Conservation (phyloP, 2,113 vertebrate genomes). For the Mobula birostris region DNA sequence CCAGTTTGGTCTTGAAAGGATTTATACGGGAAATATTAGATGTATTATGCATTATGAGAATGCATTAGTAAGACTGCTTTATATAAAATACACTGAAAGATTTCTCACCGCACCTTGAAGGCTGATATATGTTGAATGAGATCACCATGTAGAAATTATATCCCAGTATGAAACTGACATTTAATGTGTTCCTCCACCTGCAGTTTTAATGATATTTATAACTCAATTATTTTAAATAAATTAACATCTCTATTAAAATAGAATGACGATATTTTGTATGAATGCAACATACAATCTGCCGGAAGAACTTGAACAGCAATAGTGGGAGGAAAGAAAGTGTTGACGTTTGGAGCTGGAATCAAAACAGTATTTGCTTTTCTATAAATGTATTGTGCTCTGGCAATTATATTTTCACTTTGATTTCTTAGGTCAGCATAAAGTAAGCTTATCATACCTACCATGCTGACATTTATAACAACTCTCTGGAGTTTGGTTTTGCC, state of each 20-base stretch:
- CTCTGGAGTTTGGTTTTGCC: neutral
- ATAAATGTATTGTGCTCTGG: neutral
- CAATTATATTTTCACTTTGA: neutral
- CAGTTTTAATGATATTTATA: neutral
- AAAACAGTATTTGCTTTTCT: too few species aligned
- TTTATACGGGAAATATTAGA: neutral
- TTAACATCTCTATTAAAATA: slow-evolving; percentile 16
- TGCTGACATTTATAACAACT: neutral
- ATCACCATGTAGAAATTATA: neutral
- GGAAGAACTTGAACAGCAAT: too few species aligned
- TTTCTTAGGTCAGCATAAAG: neutral
- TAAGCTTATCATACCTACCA: neutral
- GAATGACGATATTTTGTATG: neutral
- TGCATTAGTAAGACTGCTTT: neutral
- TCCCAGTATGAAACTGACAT: neutral
- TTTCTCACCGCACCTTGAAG: neutral
- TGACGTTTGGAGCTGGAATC: too few species aligned
- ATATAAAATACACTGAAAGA: neutral
- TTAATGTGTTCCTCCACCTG: neutral
- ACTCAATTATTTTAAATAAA: slow-evolving; percentile 11
- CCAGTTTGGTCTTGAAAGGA: neutral
- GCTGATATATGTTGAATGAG: neutral
- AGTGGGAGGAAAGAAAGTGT: too few species aligned
- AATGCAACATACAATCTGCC: too few species aligned
- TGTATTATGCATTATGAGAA: neutral